Evolutionary conservation across 2,113 vertebrate species (phyloP).

Genomic region (Oryctolagus cuniculus): DNA sequence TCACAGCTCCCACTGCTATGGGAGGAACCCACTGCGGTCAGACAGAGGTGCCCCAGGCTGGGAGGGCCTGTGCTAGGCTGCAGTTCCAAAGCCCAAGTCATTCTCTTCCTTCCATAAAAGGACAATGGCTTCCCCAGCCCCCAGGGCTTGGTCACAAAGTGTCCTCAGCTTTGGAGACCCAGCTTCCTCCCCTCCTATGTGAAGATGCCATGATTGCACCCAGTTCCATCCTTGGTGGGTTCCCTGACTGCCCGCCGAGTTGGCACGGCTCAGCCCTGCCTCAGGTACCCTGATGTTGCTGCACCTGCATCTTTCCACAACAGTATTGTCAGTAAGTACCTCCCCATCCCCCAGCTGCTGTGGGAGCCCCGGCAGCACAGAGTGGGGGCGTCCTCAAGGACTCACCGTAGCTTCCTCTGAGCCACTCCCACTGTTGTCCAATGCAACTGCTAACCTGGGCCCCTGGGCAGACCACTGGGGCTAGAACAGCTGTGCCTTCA

Average conservation of each 20-base stretch:
- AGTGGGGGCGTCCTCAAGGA: not conserved
- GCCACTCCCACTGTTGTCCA: not conserved
- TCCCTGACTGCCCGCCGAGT: not conserved
- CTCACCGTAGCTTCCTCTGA: not conserved
- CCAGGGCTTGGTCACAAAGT: not conserved
- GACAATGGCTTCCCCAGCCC: not conserved
- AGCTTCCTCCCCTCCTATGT: not conserved
- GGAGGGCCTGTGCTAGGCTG: not conserved
- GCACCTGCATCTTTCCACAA: not conserved
- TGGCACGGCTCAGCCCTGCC: not conserved
- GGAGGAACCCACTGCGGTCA: not conserved
- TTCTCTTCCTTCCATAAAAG: not conserved
- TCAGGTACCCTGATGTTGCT: not conserved
- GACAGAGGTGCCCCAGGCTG: not conserved
- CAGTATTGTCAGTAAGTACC: not conserved
- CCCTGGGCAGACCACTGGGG: not conserved
- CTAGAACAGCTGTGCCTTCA: not conserved
- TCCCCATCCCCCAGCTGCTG: too few relatives aligned
- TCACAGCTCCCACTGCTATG: not conserved
- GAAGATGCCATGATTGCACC: not conserved
- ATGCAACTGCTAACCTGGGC: accelerated
- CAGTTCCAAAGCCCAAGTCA: not conserved
- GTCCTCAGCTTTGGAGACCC: not conserved
- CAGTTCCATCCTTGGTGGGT: not conserved
- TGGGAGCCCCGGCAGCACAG: not conserved